Percentiles rank a stretch among this genome's conserved stretches.
These are phyloP conservation scores for Thereva nobilitata DNA, from an alignment of 2,888 invertebrate genomes.

Conservation along the genomic window DNA sequence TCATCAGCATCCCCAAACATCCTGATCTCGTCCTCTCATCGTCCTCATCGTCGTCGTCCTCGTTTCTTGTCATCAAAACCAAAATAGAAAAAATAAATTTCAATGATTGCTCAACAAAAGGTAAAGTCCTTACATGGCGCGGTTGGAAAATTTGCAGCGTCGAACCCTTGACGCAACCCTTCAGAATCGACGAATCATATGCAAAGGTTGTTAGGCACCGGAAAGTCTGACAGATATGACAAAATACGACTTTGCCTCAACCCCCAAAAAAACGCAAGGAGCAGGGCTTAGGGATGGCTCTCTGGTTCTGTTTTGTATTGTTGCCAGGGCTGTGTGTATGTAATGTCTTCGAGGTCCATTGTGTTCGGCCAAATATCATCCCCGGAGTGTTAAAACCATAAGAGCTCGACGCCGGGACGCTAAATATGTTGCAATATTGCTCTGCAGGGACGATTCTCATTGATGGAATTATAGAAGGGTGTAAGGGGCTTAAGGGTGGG, in stretches of 20 bases:
- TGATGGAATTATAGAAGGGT: slow-evolving; percentile 23
- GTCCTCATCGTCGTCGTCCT: no score
- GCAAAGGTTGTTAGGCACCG: slow-evolving; percentile 43
- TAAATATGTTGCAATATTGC: slow-evolving; percentile 31
- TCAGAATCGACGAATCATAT: slow-evolving; percentile 40
- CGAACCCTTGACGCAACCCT: slow-evolving; percentile 30
- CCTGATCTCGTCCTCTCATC: no score
- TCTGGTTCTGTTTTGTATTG: slow-evolving; percentile 1
- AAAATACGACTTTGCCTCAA: slow-evolving; percentile 42
- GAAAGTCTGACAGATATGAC: slow-evolving; percentile 44
- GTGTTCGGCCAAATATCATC: slow-evolving; percentile 21
- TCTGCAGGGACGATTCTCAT: slow-evolving; percentile 19
- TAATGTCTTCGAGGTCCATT: slow-evolving; percentile 16
- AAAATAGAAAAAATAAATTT: slow-evolving; percentile 26
- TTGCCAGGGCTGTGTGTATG: neutral
- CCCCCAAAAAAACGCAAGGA: slow-evolving; percentile 4
- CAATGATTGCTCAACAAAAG: slow-evolving; percentile 17
- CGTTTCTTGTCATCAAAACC: neutral
- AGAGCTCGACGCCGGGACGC: slow-evolving; percentile 15
- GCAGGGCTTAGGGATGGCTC: neutral
- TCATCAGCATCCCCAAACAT: no score
- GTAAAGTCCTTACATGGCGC: slow-evolving; percentile 1
- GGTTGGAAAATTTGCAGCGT: neutral
- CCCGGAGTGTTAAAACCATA: slow-evolving; percentile 28
- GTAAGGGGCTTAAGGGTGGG: slow-evolving; percentile 17